A percentile compares a stretch with the other conserved stretches of the same genome.
phyloP scores from a whole-genome alignment of 2,888 invertebrate species.

The Drosophila sordidula region DNA sequence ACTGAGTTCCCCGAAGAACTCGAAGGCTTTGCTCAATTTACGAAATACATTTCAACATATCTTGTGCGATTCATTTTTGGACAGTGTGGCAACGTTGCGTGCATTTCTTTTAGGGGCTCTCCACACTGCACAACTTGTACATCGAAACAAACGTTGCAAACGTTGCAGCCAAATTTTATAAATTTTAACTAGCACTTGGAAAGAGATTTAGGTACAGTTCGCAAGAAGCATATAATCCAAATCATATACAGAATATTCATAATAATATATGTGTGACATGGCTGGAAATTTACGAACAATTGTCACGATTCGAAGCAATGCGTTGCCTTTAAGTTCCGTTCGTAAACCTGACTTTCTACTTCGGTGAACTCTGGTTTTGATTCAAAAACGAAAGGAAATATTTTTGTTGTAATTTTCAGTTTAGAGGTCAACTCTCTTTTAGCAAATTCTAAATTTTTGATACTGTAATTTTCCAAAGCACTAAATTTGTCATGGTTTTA shows the following conservation, averaged over 20 bases:
- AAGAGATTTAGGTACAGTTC: slow-evolving; percentile 33
- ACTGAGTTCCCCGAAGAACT: too few relatives aligned
- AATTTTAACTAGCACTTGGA: slow-evolving; percentile 45
- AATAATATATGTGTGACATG: slow-evolving; percentile 12
- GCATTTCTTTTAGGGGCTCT: slow-evolving; percentile 39
- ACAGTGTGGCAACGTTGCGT: slow-evolving; percentile 10
- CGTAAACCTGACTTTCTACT: too few relatives aligned
- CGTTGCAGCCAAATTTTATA: slow-evolving; percentile 60
- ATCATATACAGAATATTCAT: slow-evolving; percentile 17
- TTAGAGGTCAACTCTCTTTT: too few relatives aligned
- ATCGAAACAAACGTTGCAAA: slow-evolving; percentile 54
- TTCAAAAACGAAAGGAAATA: too few relatives aligned
- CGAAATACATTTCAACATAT: slow-evolving; percentile 9
- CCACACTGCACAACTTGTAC: slow-evolving; percentile 44
- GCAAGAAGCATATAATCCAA: slow-evolving; percentile 15
- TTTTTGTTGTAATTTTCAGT: too few relatives aligned
- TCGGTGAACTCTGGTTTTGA: too few relatives aligned
- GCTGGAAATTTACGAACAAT: neutral
- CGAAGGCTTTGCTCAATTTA: slow-evolving; percentile 9
- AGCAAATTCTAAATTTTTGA: too few relatives aligned
- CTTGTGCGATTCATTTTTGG: slow-evolving; percentile 5
- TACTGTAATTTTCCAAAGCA: neutral
- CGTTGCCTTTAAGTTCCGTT: too few relatives aligned
- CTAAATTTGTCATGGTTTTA: neutral
- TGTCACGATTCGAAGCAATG: too few relatives aligned